Base-by-base conservation (phyloP, 2,113 vertebrate genomes). In the Siniperca chuatsi region DNA sequence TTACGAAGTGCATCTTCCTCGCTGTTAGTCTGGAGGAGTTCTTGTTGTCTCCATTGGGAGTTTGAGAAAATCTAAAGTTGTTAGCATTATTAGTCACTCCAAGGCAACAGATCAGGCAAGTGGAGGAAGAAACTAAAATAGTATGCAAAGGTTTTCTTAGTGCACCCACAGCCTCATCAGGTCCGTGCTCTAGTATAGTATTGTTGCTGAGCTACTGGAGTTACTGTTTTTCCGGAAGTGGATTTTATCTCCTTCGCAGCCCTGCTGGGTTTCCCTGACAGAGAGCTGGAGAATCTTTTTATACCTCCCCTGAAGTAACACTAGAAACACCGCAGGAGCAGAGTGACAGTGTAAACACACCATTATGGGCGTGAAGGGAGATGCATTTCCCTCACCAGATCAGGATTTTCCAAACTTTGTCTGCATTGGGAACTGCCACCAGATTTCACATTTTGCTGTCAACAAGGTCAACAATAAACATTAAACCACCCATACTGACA, bases 231-330 rank as follows among this genome's bases (percentile, higher is more conserved):
- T 68, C 72, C 62, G 44, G 60, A 75, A 86, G 76, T 71, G 66
- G 67, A 87, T 90, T 66, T 78, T n/a, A 75, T 69, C 57, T 74
- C 4, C 23, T 67, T 64, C 5, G 9, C 25, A 11, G 66, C 71
- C 84, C 78, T 88, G 74, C 84, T 85, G 89, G 66, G 69, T 60
- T 90, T 82, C 40, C 50, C 48, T 89, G 81, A 81, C 75, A 83
- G 33, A 75, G 54, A 85, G 79, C n/a, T 42, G 23, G 42, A 67
- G 44, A 81, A 83, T 75, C 16, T n/a, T 85, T 91, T 79, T 58
- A 79, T 58, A 80, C 65, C 83, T 84, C 61, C 46, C 81, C 68
- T 74, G 70, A 83, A 73, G 84, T 81, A 70, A 84, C 68, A 78
- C 74, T 37, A 58, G 50, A 74, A 75, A 65, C 78, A 66, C 79